phyloP scores from a whole-genome alignment of 2,888 invertebrate species.

The Ectropis crepuscularia region DNA sequence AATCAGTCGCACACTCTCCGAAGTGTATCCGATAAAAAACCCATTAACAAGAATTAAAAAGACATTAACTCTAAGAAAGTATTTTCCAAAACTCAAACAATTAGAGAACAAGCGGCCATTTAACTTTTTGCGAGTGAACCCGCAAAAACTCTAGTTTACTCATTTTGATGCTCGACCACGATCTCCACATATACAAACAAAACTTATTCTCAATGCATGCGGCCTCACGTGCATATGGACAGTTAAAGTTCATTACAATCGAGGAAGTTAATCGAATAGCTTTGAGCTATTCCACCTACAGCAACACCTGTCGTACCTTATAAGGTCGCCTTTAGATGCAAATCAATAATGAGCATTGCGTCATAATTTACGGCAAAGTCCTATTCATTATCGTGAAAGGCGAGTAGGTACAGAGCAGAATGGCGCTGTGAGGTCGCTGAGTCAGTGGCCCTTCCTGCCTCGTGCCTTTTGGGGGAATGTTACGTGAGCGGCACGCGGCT shows the following conservation, averaged over 20 bases:
- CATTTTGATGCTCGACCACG: slow-evolving; percentile 57
- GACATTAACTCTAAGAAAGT: too few relatives aligned
- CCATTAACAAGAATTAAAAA: too few relatives aligned
- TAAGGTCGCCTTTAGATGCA: slow-evolving; percentile 60
- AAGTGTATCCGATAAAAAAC: too few relatives aligned
- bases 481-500: slow-evolving; percentile 74
- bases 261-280: slow-evolving; percentile 33
- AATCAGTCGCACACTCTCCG: too few relatives aligned
- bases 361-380: slow-evolving; percentile 56
- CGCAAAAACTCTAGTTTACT: slow-evolving; percentile 52
- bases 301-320: slow-evolving; percentile 54
- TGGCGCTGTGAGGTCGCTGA: slow-evolving; percentile 66
- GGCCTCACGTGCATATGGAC: slow-evolving; percentile 21
- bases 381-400: slow-evolving; percentile 75
- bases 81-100: too few relatives aligned
- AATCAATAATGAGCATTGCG: slow-evolving; percentile 68
- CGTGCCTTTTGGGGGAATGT: slow-evolving; percentile 72
- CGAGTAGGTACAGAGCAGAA: slow-evolving; percentile 51
- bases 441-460: slow-evolving; percentile 78
- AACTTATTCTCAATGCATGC: slow-evolving; percentile 23
- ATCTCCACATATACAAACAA: slow-evolving; percentile 35
- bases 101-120: too few relatives aligned
- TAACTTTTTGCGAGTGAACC: too few relatives aligned
- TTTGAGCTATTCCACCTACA: slow-evolving; percentile 35
- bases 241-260: slow-evolving; percentile 16